A percentile compares a stretch with the other conserved stretches of the same genome.
These are phyloP conservation scores for Contarinia nasturtii DNA, from an alignment of 1,140 invertebrate species.

Conservation along the genomic window DNA sequence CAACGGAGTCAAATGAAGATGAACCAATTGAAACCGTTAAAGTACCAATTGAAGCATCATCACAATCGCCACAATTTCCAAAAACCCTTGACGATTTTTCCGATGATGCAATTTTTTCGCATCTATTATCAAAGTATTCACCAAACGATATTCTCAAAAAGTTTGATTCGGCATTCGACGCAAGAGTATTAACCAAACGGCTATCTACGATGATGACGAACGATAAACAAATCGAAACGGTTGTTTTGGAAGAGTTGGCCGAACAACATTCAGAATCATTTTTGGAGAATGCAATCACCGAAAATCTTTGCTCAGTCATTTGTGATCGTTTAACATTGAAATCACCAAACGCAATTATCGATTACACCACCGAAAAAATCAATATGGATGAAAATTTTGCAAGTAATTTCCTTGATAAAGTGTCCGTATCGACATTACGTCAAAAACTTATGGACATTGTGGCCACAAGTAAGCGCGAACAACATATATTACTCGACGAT, in stretches of 20 bases:
- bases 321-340: constrained; percentile 20
- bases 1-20: neutral
- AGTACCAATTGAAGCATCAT: neutral
- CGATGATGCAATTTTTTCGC: constrained; percentile 12
- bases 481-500: too few species aligned
- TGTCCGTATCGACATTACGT: too few species aligned
- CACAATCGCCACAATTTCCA: neutral
- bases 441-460: too few species aligned
- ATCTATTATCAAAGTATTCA: constrained; percentile 10
- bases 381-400: constrained; percentile 12
- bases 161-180: neutral
- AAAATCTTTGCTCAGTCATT: constrained; percentile 20
- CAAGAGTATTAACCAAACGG: constrained; percentile 8
- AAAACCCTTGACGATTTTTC: constrained; percentile 1
- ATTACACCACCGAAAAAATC: constrained; percentile 21
- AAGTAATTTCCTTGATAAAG: too few species aligned
- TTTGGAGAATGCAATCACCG: constrained; percentile 19
- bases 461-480: too few species aligned
- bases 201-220: constrained; percentile 15
- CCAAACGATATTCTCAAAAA: constrained; percentile 9
- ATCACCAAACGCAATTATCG: constrained; percentile 12
- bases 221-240: constrained; percentile 15
- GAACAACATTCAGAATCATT: constrained; percentile 23
- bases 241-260: constrained; percentile 19
- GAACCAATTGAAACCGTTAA: neutral